Evolutionary conservation across 2,113 vertebrate species (phyloP), one percentile per base, ranked within the genome.

Genomic region (Meleagris gallopavo): DNA sequence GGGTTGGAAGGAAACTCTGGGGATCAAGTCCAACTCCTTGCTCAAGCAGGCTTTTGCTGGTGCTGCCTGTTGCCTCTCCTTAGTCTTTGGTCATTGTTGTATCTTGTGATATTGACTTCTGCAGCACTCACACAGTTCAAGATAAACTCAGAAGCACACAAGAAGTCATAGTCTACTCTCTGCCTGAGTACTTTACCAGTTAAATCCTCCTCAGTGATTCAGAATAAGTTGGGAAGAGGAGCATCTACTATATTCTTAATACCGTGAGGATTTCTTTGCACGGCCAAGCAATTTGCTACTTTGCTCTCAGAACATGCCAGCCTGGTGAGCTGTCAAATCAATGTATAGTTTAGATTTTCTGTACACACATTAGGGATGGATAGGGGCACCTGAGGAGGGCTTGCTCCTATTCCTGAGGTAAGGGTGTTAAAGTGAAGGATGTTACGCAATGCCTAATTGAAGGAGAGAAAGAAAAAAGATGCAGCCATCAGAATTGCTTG

Each of bases 61-160:
- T 78, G 25, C 57, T 67, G 11, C 22, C 34, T 92, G 52, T 52
- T 78, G 45, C 29, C 5, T 82, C 46, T 72, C 52, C 72, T 43
- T n/a, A 58, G 58, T 36, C 36, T 88, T 90, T 64, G 65, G 15
- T 24, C 27, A 48, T 16, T 30, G 50, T 65, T 25, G 10, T 62
- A 13, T 24, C 32, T 71, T 46, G 29, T 30, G 16, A 64, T 55
- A 57, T 0, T 8, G 2, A 52, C 38, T 86, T 89, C 43, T 65
- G 25, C 19, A 83, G 57, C 14, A 78, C 5, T 4, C 14, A 50
- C 0, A 0, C 14, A 83, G 14, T 71, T 85, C 57, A 70, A 58
- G 41, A 62, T 6, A 54, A 67, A 64, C 25, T 36, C 21, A 62
- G 5, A 19, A 50, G 19, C 4, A 64, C 5, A 30, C 38, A 64